phyloP scores from a whole-genome alignment of 2,888 invertebrate genomes.

The Ypsolopha scabrella region DNA sequence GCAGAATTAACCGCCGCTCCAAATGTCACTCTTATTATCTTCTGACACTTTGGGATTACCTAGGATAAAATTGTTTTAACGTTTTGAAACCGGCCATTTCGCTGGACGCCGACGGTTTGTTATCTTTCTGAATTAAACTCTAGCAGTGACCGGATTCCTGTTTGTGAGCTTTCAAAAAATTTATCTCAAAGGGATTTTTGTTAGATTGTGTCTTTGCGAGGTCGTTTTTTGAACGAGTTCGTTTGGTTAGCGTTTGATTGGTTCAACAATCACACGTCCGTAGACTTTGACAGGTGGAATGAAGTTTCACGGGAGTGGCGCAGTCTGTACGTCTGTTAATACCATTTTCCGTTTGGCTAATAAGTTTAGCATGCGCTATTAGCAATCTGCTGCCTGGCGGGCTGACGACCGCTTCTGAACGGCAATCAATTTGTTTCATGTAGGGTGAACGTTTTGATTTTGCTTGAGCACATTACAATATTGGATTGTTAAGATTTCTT shows the following conservation, averaged over 20 bases:
- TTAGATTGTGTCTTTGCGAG: neutral
- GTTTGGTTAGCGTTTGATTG: conserved; percentile 55
- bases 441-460: conserved; percentile 58
- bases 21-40: conserved; percentile 69
- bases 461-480: conserved; percentile 36
- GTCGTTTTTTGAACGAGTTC: conserved; percentile 21
- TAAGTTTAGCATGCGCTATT: conserved; percentile 69
- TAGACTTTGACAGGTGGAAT: conserved; percentile 57
- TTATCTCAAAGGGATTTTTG: neutral
- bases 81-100: conserved; percentile 48
- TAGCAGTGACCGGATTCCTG: conserved; percentile 28
- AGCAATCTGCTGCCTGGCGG: conserved; percentile 52
- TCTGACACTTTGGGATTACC: conserved; percentile 65
- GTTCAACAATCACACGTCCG: conserved; percentile 59
- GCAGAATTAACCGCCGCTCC: conserved; percentile 63
- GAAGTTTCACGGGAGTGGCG: conserved; percentile 46
- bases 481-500: neutral
- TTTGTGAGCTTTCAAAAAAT: conserved; percentile 8
- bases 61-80: conserved; percentile 66
- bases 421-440: conserved; percentile 64
- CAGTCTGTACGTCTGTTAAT: conserved; percentile 53
- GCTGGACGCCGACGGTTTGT: conserved; percentile 45
- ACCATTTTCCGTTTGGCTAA: conserved; percentile 67
- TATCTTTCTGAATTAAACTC: conserved; percentile 51
- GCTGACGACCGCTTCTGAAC: conserved; percentile 44